Conservation (phyloP, 1,140 invertebrate species). For the Drosophila littoralis region DNA sequence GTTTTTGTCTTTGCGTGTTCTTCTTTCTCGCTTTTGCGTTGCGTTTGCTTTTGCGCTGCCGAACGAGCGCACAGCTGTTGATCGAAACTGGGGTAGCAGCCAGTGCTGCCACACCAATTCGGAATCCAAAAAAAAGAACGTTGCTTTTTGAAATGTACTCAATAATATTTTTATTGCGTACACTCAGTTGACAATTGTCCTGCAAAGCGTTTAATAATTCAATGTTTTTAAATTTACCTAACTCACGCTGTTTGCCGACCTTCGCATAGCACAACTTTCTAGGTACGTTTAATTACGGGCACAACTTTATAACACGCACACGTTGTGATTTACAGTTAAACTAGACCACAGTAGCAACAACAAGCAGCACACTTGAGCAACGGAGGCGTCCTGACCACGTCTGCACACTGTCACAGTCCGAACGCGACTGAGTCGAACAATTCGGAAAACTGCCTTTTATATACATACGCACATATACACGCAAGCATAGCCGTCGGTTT, state of each 20-base stretch:
- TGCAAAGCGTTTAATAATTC: constrained; percentile 17
- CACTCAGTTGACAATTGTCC: constrained; percentile 6
- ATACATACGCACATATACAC: constrained; percentile 14
- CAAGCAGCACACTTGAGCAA: constrained; percentile 3
- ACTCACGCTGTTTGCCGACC: constrained; percentile 38
- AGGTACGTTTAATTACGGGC: constrained; percentile 57
- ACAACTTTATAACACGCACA: constrained; percentile 68
- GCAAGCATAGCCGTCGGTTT: constrained; percentile 14
- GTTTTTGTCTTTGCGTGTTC: constrained; percentile 31
- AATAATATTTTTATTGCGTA: not conserved
- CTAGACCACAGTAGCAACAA: constrained; percentile 23
- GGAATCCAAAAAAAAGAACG: constrained; percentile 13
- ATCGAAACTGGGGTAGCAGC: constrained; percentile 42
- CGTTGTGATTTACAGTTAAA: constrained; percentile 46
- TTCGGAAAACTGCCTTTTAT: constrained; percentile 60
- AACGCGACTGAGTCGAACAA: constrained; percentile 58
- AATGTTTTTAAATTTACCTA: constrained; percentile 13
- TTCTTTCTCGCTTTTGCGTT: constrained; percentile 6
- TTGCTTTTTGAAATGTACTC: constrained; percentile 40
- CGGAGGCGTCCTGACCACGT: constrained; percentile 25
- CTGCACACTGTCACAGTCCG: constrained; percentile 65
- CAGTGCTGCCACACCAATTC: constrained; percentile 39
- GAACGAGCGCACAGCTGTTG: constrained; percentile 36
- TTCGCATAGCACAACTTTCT: constrained; percentile 48
- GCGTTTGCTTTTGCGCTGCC: constrained; percentile 16